Base-by-base conservation (phyloP, 1,140 invertebrate genomes). In the Pinna nobilis region DNA sequence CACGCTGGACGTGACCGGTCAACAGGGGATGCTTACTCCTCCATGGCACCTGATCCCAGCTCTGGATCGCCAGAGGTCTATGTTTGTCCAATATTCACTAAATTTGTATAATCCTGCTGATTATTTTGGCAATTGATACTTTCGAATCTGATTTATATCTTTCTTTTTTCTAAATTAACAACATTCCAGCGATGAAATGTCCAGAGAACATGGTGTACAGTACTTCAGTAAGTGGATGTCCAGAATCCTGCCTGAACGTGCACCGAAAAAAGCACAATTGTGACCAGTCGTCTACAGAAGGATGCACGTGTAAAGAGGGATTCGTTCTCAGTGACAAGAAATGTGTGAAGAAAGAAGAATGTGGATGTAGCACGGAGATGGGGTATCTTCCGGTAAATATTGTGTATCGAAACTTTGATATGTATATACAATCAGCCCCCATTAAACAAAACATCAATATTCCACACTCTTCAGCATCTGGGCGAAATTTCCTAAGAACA, bases 271-370 rank as follows among this genome's bases (percentile, higher is more conserved):
- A 32, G 9, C 5, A 25, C 6, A 5, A 37, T 3, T 79, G 74
- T 49, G 13, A 65, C 1, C 44, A 55, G 11, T 69, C 74, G 11
- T 51, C 59, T 0, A 64, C 64, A 3, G 77, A 79, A 33, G 77
- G 74, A 23, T 79, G 77, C 57, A n/a, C 23, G 9, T 79, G 77
- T 61, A 65, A 73, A 18, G 32, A 55, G 30, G 77, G 74, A 0
- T 76, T 53, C 44, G 61, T 79, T 7, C 65, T 73, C n/a, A 79
- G 77, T 61, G 70, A 70, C 15, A 60, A 72, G 2, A 53, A 44
- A 32, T 79, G 77, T 74, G 77, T 79, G 1, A 35, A 30, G 13
- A 32, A 23, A 25, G 23, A 32, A 18, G 20, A 79, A 41, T 79
- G 77, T 66, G 77, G 77, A 23, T 79, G 77, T 37, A 39, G 44